Base-by-base conservation (phyloP, 1,140 invertebrate species). In the Odontomachus brunneus region DNA sequence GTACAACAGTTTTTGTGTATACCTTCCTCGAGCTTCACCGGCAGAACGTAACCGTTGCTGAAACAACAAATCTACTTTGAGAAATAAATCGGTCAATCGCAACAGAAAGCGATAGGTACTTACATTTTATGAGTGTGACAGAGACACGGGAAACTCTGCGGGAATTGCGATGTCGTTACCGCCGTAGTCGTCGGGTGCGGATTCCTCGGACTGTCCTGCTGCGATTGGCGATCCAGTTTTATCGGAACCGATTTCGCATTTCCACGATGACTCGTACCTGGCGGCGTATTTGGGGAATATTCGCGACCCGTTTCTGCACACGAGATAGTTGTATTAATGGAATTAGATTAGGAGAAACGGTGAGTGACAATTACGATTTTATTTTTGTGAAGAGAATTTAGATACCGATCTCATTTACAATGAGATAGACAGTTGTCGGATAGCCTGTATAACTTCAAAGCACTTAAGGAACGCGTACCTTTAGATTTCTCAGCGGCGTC, bases 61-160 rank as follows among this genome's bases (percentile, higher is more conserved):
- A 24, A 84, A 85, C 59, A 44, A 66, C 24, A 71, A 66, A 69
- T 33, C 53, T 57, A 49, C 2, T 73, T 78, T 62, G 19, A 73
- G 71, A 49, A 59, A 57, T 78, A 62, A 67, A 26, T 72, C 22
- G 15, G 17, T 22, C 33, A 78, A 83, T n/a, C 17, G 44, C n/a
- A 26, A 38, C n/a, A 7, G 15, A 12, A 4, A 59, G 26, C 62
- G 19, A 15, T 48, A 63, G 38, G 9, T 11, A n/a, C 65, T 89
- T 87, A 91, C 90, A 86, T 83, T 81, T 82, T 83, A 15, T 84
- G 85, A 72, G 57, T 72, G 24, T 67, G 84, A 29, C 89, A 91
- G 24, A 85, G 72, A n/a, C 86, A 88, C 17, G 71, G 66, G 9
- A 26, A 72, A 5, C 51, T 62, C 15, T 83, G 24, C 17, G 73